Evolutionary conservation across 2,113 vertebrate genomes (phyloP).

Genomic region (Notothenia rossii): DNA sequence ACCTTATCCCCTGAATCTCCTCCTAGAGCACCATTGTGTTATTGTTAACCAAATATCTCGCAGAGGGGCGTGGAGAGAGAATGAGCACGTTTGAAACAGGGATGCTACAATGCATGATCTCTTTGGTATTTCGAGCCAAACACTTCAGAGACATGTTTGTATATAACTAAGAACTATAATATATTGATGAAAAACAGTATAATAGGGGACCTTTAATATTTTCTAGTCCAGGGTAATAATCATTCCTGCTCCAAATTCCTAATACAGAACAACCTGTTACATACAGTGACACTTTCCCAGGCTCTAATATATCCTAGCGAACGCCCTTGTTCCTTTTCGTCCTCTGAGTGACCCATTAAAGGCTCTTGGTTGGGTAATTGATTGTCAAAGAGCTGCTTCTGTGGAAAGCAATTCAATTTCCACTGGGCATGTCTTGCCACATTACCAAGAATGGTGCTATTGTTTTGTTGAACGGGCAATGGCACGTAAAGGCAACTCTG

Average conservation of each 20-base stretch:
- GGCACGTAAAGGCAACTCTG: slow-evolving; percentile 39
- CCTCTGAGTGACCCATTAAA: slow-evolving; percentile 65
- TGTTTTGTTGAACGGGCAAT: slow-evolving; percentile 47
- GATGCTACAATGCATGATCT: no score
- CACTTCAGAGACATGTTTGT: no score
- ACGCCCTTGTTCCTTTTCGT: slow-evolving; percentile 22
- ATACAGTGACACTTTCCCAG: slow-evolving; percentile 14
- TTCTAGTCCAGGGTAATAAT: not conserved
- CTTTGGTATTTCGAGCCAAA: no score
- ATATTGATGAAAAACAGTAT: no score
- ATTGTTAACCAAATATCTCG: no score
- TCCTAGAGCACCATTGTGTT: no score
- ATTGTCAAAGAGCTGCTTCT: slow-evolving; percentile 67
- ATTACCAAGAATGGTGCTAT: slow-evolving; percentile 64
- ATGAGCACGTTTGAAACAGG: no score
- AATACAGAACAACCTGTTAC: slow-evolving; percentile 1
- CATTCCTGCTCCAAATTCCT: not conserved
- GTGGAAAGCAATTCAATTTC: slow-evolving; percentile 71
- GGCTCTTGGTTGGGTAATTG: slow-evolving; percentile 55
- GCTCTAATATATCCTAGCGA: slow-evolving; percentile 16
- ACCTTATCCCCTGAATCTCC: no score
- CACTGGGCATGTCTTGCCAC: slow-evolving; percentile 56
- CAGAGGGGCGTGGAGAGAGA: no score
- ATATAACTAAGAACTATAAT: no score
- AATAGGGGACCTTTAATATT: not conserved